Percentiles rank a stretch among this genome's conserved stretches.
Evolutionary conservation across 2,113 vertebrate genomes (phyloP).

Genomic region (Orcinus orca): DNA sequence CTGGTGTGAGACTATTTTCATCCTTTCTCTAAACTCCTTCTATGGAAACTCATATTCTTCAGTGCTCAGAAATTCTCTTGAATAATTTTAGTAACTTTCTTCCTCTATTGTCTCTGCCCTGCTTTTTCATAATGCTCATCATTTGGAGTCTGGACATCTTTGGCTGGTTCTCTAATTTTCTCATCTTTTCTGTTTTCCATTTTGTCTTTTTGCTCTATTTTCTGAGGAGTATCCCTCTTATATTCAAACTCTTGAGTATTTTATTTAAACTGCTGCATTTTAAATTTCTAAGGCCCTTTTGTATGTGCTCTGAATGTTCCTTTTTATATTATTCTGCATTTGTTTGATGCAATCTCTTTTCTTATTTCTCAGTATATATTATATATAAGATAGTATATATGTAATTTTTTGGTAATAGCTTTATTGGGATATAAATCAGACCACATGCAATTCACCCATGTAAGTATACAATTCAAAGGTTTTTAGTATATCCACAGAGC

Average conservation of each 20-base stretch:
- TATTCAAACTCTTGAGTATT: background rate
- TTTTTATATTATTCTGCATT: background rate
- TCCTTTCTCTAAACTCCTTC: background rate
- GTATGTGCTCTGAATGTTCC: background rate
- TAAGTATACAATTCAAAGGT: background rate
- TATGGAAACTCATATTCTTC: background rate
- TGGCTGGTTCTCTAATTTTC: background rate
- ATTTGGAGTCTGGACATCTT: background rate
- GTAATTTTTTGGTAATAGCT: background rate
- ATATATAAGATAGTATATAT: background rate
- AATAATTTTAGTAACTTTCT: background rate
- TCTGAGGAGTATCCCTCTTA: background rate
- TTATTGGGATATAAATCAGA: background rate
- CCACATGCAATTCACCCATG: background rate
- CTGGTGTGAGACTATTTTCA: background rate
- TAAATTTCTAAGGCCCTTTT: background rate
- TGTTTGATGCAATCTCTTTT: background rate
- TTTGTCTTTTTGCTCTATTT: background rate
- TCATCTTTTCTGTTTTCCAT: background rate
- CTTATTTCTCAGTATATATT: background rate
- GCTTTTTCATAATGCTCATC: background rate
- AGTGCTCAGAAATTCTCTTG: background rate
- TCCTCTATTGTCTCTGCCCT: background rate
- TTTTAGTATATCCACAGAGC: background rate
- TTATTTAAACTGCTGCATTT: slow-evolving; percentile 23